A percentile compares a stretch with the other conserved stretches of the same genome.
Evolutionary conservation across 1,140 invertebrate species (phyloP).

Genomic region (Plectrocnemia conspersa): DNA sequence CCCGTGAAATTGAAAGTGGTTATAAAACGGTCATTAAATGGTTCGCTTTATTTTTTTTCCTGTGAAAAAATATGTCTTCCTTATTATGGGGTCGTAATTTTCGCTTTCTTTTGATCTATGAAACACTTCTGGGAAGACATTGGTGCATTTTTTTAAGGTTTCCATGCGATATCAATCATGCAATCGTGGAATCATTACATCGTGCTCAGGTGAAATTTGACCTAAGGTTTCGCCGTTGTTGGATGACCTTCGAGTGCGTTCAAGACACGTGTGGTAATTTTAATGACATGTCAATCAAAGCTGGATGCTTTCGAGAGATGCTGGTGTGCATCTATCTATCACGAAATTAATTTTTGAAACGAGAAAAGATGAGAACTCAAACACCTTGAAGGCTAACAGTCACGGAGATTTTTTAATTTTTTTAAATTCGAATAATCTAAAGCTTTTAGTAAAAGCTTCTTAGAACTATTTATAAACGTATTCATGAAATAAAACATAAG

Average conservation of each 20-base stretch:
- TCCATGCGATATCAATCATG: too few relatives aligned
- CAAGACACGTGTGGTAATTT: constrained; percentile 8
- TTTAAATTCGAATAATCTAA: too few relatives aligned
- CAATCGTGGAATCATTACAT: not conserved
- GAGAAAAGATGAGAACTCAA: too few relatives aligned
- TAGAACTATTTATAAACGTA: too few relatives aligned
- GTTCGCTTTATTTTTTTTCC: constrained; percentile 2
- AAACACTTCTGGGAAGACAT: too few relatives aligned
- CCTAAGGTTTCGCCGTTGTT: not conserved
- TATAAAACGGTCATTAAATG: constrained; percentile 25
- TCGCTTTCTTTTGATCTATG: not conserved
- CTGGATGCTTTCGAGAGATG: not conserved
- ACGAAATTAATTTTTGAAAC: too few relatives aligned
- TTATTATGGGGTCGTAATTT: constrained; percentile 5
- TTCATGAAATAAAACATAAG: too few relatives aligned
- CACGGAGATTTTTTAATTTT: too few relatives aligned
- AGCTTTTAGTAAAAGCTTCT: too few relatives aligned
- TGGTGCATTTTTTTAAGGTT: too few relatives aligned
- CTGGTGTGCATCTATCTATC: too few relatives aligned
- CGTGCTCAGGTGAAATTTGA: constrained; percentile 2
- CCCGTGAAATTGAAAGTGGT: constrained; percentile 19
- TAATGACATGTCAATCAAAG: constrained; percentile 9
- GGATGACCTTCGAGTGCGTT: constrained; percentile 1
- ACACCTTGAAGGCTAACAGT: too few relatives aligned
- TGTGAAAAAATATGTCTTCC: not conserved